Base-by-base conservation (phyloP, 2,888 invertebrate species). In the Lycia hirtaria region DNA sequence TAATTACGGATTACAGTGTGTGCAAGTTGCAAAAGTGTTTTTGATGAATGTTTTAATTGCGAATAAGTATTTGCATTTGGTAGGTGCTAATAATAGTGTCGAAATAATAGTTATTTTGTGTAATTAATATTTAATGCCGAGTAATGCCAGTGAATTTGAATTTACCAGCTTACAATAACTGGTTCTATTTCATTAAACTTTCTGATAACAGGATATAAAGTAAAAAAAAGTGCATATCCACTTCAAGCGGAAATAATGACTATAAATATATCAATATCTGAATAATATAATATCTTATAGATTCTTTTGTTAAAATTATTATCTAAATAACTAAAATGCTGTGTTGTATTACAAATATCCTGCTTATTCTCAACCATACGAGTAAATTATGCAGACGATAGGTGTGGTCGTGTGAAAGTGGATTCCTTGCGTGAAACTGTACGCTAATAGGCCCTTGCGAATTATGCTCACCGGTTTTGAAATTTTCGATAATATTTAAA, bases 321-420 rank as follows among this genome's bases (percentile, higher is more conserved):
- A 38, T 22, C 20, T 0, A 38, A 12, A 7, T 38, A 22, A 4
- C 15, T n/a, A 10, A 14, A 14, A 14, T 40, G 15, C 15, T n/a
- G 5, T n/a, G 15, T 28, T 28, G 28, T 28, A 41, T 41, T 9
- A 15, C 48, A 19, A 0, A 15, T 43, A 56, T 45, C 38, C 50
- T 56, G 33, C 15, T 12, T 38, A 48, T 30, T 49, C 4, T 12
- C 43, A 49, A 33, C 20, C 24, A 51, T 44, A 47, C 32, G 53
- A 53, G 61, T 4, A 57, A 54, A 52, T 56, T 62, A 66, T 64
- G 50, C 54, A 60, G 17, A 52, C 51, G 43, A 35, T 45, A 68
- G 71, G 73, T 65, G 72, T 58, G 71, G 47, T 44, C 65, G 75
- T 67, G 83, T 41, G 82, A 82, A 81, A 82, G 82, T 79, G 73